These are phyloP conservation scores for Alentia gelatinosa DNA, from an alignment of 2,888 invertebrate species.

Conservation along the genomic window DNA sequence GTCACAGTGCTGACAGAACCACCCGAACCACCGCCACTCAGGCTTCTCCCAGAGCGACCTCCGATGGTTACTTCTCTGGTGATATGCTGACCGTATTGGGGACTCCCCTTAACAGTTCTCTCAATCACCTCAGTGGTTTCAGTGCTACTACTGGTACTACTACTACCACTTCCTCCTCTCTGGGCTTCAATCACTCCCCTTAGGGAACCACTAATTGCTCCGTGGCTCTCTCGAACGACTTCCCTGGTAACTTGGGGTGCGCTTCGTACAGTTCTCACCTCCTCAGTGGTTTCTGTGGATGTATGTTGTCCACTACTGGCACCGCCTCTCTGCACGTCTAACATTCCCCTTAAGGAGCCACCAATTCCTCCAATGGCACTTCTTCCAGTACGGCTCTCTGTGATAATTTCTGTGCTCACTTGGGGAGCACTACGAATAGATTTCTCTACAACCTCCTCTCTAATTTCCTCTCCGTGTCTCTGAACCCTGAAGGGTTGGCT, in stretches of 20 bases:
- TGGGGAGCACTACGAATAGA: not conserved
- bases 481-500: not conserved
- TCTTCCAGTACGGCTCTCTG: not conserved
- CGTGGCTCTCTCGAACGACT: not conserved
- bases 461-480: not conserved
- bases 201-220: not conserved
- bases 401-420: not conserved
- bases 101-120: not conserved
- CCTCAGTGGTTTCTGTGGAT: not conserved
- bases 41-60: not conserved
- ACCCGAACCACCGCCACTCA: not conserved
- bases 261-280: not conserved
- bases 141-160: not conserved
- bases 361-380: not conserved
- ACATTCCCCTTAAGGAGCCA: not conserved
- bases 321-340: not conserved
- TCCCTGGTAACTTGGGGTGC: not conserved
- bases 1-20: not conserved
- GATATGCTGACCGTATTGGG: not conserved
- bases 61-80: slow-evolving; percentile 37
- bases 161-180: not conserved
- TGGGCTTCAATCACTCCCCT: not conserved
- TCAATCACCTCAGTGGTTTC: not conserved
- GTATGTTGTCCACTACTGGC: not conserved
- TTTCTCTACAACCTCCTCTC: not conserved